Evolutionary conservation across 1,140 invertebrate genomes (phyloP), one percentile per base, ranked within the genome.

Genomic region (Ceratina calcarata): DNA sequence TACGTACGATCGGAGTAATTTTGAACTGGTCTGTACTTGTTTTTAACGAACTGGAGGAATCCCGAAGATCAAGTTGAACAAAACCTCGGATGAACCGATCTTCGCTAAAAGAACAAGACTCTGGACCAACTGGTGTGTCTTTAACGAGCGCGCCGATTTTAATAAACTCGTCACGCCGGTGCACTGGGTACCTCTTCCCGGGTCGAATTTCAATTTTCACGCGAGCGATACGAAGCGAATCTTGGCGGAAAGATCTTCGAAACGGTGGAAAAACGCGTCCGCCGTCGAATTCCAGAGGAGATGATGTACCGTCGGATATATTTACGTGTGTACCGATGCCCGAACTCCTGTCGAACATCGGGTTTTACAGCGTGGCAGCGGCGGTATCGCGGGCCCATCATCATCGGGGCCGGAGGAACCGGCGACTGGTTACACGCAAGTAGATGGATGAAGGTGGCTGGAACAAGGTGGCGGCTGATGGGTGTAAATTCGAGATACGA

Each of bases 401-500:
- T 81, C 82, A 72, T 78, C 75, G 69, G 49, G 60, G 18, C 1
- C 58, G 61, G 22, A 58, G 68, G 70, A 65, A 45, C 76, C 45
- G 20, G 82, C 78, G 82, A 76, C 82, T 81, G 83, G 72, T 85
- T 81, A 82, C 74, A 84, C 78, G 78, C 82, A 86, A 88, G 71
- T 85, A 89, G 85, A 89, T 87, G 84, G 87, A 88, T 88, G 87
- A 88, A 86, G 84, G 83, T 85, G 78, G 82, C 68, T 79, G 57
- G 51, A 70, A 69, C 75, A 80, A 89, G 87, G 88, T 89, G 87
- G 85, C 87, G 88, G 86, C 78, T 87, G 84, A 88, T 88, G 84
- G 88, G 88, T 89, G 88, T 89, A 89, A 89, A 89, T 85, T 88
- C 79, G 74, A 88, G 88, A 89, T 89, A 88, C 76, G 65, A 89